phyloP scores from a whole-genome alignment of 2,888 invertebrate species.

The Caenorhabditis sulstoni region DNA sequence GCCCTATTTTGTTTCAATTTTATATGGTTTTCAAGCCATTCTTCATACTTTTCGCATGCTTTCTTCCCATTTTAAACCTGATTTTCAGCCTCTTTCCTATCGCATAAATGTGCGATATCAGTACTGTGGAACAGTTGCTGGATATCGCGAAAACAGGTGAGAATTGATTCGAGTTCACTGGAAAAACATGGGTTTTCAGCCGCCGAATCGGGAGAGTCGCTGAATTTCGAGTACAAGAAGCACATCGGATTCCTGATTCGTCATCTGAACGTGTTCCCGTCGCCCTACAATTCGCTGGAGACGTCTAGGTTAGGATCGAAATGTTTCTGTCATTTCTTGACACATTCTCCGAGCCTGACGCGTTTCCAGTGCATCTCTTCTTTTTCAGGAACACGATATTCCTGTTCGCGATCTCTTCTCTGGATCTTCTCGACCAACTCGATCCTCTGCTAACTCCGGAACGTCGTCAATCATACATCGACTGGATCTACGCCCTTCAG shows the following conservation, averaged over 20 bases:
- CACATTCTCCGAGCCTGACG: not conserved
- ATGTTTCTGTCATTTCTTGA: too few species aligned
- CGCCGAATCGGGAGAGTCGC: constrained; percentile 27
- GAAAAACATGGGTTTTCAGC: constrained; percentile 29
- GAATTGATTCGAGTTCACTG: not conserved
- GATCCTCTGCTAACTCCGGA: constrained; percentile 84
- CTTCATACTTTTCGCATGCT: not conserved
- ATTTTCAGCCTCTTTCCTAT: constrained; percentile 2
- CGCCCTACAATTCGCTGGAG: constrained; percentile 69
- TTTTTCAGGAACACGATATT: constrained; percentile 73
- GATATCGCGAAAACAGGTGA: constrained; percentile 44
- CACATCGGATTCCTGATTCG: constrained; percentile 67
- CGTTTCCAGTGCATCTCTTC: not conserved
- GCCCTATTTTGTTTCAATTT: not conserved
- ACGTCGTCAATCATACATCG: constrained; percentile 85
- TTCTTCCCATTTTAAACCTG: not conserved
- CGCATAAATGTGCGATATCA: constrained; percentile 55
- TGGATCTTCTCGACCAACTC: constrained; percentile 90
- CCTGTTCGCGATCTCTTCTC: constrained; percentile 93
- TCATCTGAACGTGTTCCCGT: constrained; percentile 71
- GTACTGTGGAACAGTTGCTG: constrained; percentile 44
- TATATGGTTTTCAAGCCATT: constrained; percentile 1
- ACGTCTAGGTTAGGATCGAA: constrained; percentile 72
- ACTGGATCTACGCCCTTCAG: constrained; percentile 93
- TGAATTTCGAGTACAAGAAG: constrained; percentile 58